A percentile compares a stretch with the other conserved stretches of the same genome.
phyloP scores from a whole-genome alignment of 1,140 invertebrate species.

The Bathynomus jamesi region DNA sequence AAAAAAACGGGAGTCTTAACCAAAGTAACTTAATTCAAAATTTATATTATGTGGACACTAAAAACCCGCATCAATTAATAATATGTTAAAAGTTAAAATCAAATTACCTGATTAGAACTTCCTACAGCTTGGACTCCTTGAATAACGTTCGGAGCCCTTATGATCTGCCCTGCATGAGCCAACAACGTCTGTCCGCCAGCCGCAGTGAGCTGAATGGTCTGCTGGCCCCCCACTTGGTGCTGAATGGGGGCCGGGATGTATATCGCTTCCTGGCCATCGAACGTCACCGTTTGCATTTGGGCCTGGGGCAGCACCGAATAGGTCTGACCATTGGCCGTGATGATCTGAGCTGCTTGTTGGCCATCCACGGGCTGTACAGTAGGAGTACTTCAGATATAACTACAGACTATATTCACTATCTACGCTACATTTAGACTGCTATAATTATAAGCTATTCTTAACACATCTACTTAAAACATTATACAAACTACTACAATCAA shows the following conservation, averaged over 20 bases:
- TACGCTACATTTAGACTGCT: too few species aligned
- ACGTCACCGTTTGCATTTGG: conserved; percentile 63
- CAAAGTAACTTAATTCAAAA: too few species aligned
- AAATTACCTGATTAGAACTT: background rate
- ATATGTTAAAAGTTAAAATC: too few species aligned
- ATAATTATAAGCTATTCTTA: too few species aligned
- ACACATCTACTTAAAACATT: too few species aligned
- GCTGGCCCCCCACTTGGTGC: background rate
- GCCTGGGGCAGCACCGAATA: conserved; percentile 43
- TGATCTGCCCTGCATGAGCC: background rate
- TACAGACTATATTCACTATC: too few species aligned
- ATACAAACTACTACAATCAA: too few species aligned
- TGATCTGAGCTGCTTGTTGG: conserved; percentile 28
- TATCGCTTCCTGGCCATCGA: background rate
- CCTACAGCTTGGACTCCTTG: background rate
- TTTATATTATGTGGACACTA: too few species aligned
- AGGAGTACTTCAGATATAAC: too few species aligned
- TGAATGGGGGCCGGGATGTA: background rate
- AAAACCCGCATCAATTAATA: too few species aligned
- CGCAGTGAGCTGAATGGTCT: background rate
- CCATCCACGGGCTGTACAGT: too few species aligned
- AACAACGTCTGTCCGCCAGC: background rate
- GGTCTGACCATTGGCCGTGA: conserved; percentile 35
- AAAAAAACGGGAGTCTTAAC: too few species aligned
- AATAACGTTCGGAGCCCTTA: background rate